Percentiles rank a stretch among this genome's conserved stretches.
phyloP scores from a whole-genome alignment of 2,113 vertebrate species.

The Vulpes lagopus region DNA sequence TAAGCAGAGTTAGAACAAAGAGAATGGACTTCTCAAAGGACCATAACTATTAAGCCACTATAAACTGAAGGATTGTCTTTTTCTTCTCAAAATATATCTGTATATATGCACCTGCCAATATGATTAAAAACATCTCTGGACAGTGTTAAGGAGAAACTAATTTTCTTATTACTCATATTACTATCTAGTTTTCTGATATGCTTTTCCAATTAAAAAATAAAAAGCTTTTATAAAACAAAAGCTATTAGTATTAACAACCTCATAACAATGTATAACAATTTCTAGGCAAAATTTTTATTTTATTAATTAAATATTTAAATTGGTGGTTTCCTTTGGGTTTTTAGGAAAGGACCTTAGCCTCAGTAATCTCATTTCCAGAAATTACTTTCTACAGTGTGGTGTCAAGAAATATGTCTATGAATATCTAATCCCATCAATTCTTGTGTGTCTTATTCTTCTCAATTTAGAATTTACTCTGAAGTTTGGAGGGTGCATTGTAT shows the following conservation, averaged over 20 bases:
- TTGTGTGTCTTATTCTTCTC: neutral
- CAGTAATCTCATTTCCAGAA: neutral
- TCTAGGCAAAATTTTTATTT: neutral
- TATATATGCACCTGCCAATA: neutral
- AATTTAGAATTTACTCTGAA: slow-evolving; percentile 9
- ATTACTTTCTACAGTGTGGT: neutral
- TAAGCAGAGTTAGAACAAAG: neutral
- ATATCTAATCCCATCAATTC: neutral
- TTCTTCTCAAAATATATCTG: neutral
- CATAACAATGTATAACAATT: neutral
- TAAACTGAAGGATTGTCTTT: neutral
- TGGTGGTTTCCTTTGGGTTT: neutral
- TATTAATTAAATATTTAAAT: neutral
- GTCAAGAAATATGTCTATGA: neutral
- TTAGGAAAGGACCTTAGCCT: neutral
- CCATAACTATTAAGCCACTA: neutral
- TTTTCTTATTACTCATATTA: neutral
- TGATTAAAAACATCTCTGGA: neutral
- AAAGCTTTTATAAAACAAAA: neutral
- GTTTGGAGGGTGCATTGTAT: neutral
- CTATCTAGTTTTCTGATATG: neutral
- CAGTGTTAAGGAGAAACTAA: neutral
- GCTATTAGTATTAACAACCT: neutral
- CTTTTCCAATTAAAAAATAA: neutral
- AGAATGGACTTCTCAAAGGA: accelerated